Evolutionary conservation across 2,888 invertebrate species (phyloP), one percentile per base, ranked within the genome.

Genomic region (Tenthredo distinguenda): DNA sequence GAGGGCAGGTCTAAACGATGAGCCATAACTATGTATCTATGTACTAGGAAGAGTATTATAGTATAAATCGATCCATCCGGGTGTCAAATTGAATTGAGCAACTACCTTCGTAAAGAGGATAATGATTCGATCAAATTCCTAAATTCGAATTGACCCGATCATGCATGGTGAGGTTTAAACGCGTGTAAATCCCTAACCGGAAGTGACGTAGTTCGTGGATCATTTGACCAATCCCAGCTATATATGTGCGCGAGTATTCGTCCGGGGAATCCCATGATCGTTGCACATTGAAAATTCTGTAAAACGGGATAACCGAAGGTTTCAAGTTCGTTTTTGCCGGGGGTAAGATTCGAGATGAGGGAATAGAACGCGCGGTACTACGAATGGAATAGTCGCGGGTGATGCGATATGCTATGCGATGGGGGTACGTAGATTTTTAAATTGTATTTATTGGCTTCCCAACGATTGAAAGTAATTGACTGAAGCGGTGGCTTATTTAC

Each of bases 391-490:
- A 62, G 62, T 62, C 62, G 62, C 26, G 62, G 26, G 21, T 21
- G 62, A 62, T 21, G 26, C 18, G 34, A 37, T 37, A 21, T 50
- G 55, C n/a, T 55, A 15, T 9, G 50, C n/a, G 31, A 15, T 40
- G 50, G 26, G 31, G 81, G 62, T 83, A 83, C 47, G 83, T 83
- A 68, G 87, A 88, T 93, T 93, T 93, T 92, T 93, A 93, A 93
- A 93, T 93, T 93, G 92, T 93, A 93, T 93, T 92, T 93, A 93
- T 93, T 93, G 93, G 93, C 92, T 91, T 91, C 92, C 55, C 91
- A 93, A 92, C 93, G 93, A 93, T 93, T 93, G 93, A 93, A 93
- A 93, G 93, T 93, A 93, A 93, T 93, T 93, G 93, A 93, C 93
- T 93, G 93, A 93, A 93, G 93, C 93, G 91, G 92, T 89, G 92